Percentiles rank a stretch among this genome's conserved stretches.
phyloP scores from a whole-genome alignment of 2,113 vertebrate species.

The Atlantisia rogersi region DNA sequence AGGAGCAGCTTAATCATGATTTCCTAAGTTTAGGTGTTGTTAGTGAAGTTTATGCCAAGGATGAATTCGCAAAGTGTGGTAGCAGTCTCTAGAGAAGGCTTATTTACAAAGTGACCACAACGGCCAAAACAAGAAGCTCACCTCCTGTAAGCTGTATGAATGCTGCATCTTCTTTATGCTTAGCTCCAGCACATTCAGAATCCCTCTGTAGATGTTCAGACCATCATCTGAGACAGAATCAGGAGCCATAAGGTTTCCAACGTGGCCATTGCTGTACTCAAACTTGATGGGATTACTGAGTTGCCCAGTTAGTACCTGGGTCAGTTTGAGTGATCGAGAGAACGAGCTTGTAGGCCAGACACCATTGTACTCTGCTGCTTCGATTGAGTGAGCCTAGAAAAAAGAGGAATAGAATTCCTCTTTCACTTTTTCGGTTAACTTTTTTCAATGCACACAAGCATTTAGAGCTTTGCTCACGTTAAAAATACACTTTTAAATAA shows the following conservation, averaged over 20 bases:
- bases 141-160: slow-evolving; percentile 71
- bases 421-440: neutral
- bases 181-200: slow-evolving; percentile 58
- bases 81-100: neutral
- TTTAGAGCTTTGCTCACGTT: neutral
- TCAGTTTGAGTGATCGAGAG: slow-evolving; percentile 53
- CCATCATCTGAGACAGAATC: slow-evolving; percentile 18
- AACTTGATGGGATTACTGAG: slow-evolving; percentile 61
- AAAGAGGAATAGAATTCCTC: neutral
- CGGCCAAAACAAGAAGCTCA: neutral
- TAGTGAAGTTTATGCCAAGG: neutral
- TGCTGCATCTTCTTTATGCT: slow-evolving; percentile 62
- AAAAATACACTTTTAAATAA: neutral
- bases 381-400: slow-evolving; percentile 25
- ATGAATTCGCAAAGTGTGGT: neutral
- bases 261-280: slow-evolving; percentile 57
- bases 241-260: slow-evolving; percentile 51
- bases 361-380: slow-evolving; percentile 67
- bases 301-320: slow-evolving; percentile 18
- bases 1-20: neutral
- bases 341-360: slow-evolving; percentile 50
- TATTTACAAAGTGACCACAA: neutral
- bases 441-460: neutral
- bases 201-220: slow-evolving; percentile 65
- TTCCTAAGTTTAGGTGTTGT: neutral